Percentiles rank a stretch among this genome's conserved stretches.
phyloP scores from a whole-genome alignment of 2,888 invertebrate genomes.

The Epirrita christyi region DNA sequence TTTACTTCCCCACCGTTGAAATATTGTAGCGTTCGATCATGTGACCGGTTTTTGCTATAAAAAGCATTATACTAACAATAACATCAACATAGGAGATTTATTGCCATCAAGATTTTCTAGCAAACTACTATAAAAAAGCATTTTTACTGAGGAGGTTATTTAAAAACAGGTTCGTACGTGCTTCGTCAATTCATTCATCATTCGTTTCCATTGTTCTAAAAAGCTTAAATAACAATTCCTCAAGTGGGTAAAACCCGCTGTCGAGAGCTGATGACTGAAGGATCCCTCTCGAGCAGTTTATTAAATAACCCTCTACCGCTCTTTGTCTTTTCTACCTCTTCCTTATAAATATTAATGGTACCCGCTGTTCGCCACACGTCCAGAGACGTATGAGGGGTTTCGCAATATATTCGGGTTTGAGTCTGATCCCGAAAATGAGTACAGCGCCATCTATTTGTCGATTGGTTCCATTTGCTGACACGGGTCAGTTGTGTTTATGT shows the following conservation, averaged over 20 bases:
- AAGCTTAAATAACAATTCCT: constrained; percentile 30
- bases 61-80: too few species aligned
- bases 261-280: constrained; percentile 26
- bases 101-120: background rate
- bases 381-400: constrained; percentile 58
- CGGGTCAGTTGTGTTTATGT: constrained; percentile 61
- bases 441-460: constrained; percentile 63
- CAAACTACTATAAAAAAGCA: background rate
- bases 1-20: constrained; percentile 55
- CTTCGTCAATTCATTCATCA: constrained; percentile 21
- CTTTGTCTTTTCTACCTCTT: constrained; percentile 52
- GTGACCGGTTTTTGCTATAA: constrained; percentile 50
- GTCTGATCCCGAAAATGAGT: constrained; percentile 61
- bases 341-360: constrained; percentile 66
- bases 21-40: constrained; percentile 54
- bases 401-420: constrained; percentile 66
- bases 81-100: too few species aligned
- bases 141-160: background rate
- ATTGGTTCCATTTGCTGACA: constrained; percentile 68
- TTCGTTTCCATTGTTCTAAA: constrained; percentile 28
- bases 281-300: constrained; percentile 34
- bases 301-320: constrained; percentile 42
- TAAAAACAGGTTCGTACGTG: constrained; percentile 3
- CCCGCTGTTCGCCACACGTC: constrained; percentile 56
- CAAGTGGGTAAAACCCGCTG: constrained; percentile 21